phyloP scores from a whole-genome alignment of 2,888 invertebrate species.

The Pomacea canaliculata region DNA sequence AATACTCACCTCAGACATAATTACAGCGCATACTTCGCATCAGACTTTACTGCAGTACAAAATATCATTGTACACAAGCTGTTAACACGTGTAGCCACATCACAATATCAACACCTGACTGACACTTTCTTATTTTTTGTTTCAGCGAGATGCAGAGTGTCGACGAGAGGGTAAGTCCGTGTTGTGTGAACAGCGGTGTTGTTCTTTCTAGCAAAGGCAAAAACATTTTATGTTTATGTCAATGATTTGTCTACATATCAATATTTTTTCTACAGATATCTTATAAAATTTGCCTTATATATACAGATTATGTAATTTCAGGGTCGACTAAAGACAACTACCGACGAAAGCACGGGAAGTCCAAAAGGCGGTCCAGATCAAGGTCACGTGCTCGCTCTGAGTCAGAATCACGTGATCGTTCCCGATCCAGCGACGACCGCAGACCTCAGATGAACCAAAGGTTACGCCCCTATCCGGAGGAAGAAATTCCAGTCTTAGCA shows the following conservation, averaged over 20 bases:
- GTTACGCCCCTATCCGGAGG: not conserved
- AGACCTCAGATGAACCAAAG: not conserved
- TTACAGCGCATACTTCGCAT: too few species aligned
- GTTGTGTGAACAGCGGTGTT: not conserved
- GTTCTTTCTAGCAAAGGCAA: not conserved
- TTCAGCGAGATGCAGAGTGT: conserved; percentile 14
- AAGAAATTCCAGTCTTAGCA: conserved; percentile 15
- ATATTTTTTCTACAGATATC: too few species aligned
- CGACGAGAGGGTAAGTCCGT: conserved; percentile 13
- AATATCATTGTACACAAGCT: too few species aligned
- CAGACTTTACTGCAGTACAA: too few species aligned
- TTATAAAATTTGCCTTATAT: too few species aligned
- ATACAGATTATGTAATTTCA: too few species aligned
- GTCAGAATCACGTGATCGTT: not conserved
- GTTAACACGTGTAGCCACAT: too few species aligned
- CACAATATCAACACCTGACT: too few species aligned
- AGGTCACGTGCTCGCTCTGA: conserved; percentile 13
- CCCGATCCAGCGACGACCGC: conserved; percentile 4
- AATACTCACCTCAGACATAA: too few species aligned
- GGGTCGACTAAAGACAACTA: too few species aligned
- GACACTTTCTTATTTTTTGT: not conserved
- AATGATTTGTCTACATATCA: too few species aligned
- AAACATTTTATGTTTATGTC: too few species aligned
- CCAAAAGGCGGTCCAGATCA: conserved; percentile 14
- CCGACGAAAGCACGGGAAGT: not conserved